phyloP scores from a whole-genome alignment of 2,797 vertebrate species.

The Syncerus caffer region DNA sequence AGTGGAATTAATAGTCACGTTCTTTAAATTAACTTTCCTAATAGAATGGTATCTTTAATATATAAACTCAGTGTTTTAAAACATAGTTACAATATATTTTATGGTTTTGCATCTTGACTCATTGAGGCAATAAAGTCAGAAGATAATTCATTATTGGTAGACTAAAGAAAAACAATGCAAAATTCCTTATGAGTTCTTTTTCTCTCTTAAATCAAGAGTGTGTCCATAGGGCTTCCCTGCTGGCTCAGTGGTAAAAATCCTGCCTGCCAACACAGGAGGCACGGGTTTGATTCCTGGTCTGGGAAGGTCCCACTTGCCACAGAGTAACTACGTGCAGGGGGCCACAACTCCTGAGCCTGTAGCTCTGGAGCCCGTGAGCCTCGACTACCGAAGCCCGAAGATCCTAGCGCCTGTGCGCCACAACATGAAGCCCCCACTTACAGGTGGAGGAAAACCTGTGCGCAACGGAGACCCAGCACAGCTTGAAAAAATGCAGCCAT shows the following conservation, averaged over 20 bases:
- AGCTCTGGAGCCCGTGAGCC: background rate
- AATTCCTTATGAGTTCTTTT: background rate
- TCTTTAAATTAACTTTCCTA: background rate
- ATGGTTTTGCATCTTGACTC: background rate
- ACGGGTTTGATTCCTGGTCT: background rate
- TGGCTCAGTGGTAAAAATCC: background rate
- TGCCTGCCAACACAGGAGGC: background rate
- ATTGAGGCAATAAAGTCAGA: background rate
- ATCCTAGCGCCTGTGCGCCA: background rate
- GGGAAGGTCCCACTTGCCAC: background rate
- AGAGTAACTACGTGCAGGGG: background rate
- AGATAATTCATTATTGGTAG: background rate
- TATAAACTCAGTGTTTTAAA: background rate
- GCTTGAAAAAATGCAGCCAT: background rate
- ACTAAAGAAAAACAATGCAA: background rate
- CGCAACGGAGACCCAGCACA: background rate
- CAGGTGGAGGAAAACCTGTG: background rate
- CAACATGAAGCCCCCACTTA: background rate
- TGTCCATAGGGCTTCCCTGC: background rate
- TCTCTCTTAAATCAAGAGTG: background rate
- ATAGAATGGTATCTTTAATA: background rate
- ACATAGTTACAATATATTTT: background rate
- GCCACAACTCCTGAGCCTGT: background rate
- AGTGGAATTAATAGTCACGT: background rate
- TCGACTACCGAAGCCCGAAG: fast-evolving